Evolutionary conservation across 2,113 vertebrate species (phyloP).

Genomic region (Barnardius zonarius): DNA sequence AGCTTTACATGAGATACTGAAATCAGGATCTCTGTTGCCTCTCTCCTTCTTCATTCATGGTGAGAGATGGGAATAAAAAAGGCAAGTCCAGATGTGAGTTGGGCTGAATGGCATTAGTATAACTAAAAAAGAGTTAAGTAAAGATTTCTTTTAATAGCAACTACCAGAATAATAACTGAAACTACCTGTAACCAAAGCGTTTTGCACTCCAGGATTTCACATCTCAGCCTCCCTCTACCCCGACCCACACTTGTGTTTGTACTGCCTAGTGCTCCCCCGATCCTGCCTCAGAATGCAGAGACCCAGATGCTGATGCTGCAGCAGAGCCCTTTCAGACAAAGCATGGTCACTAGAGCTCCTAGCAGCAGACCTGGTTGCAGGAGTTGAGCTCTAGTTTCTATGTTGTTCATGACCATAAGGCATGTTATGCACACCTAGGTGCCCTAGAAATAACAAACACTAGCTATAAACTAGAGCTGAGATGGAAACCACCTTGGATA

Average conservation of each 20-base stretch:
- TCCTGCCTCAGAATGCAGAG: not conserved
- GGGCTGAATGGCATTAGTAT: not conserved
- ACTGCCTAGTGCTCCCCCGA: not conserved
- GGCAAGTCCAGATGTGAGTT: not conserved
- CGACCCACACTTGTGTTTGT: not conserved
- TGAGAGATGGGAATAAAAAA: not conserved
- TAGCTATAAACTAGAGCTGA: not conserved
- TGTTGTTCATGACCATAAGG: not conserved
- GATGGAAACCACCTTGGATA: not conserved
- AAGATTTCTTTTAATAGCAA: not conserved
- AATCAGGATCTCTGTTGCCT: not conserved
- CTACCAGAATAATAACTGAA: not conserved
- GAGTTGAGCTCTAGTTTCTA: not conserved
- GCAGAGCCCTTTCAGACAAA: not conserved
- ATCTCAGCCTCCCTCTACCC: not conserved
- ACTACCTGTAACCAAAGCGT: not conserved
- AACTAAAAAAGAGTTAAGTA: not conserved
- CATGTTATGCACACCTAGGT: not conserved
- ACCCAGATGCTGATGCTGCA: not conserved
- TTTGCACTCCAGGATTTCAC: not conserved
- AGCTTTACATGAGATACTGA: not conserved
- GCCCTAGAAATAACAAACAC: not conserved
- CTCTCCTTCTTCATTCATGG: not conserved
- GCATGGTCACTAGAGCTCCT: not conserved
- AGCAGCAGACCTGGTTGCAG: not conserved